phyloP scores from a whole-genome alignment of 2,888 invertebrate species.

The Parelbella ahira region DNA sequence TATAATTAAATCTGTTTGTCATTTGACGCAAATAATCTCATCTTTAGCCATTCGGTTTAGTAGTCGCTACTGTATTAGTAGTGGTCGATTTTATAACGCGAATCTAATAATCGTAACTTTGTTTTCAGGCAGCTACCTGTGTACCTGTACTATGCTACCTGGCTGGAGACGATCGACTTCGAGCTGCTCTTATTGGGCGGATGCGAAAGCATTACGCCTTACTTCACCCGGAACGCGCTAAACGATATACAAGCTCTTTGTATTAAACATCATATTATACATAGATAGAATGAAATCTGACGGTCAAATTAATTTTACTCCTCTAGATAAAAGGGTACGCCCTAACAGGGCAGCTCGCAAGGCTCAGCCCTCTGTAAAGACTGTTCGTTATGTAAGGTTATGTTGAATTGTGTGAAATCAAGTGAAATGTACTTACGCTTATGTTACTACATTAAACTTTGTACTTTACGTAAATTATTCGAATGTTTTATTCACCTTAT shows the following conservation, averaged over 20 bases:
- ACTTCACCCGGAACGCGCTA: slow-evolving; percentile 60
- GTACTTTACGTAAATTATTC: slow-evolving; percentile 15
- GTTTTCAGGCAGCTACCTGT: slow-evolving; percentile 71
- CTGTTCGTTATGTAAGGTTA: slow-evolving; percentile 18
- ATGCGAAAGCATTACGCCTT: slow-evolving; percentile 71
- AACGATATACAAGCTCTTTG: slow-evolving; percentile 37
- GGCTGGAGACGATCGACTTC: slow-evolving; percentile 63
- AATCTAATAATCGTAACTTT: too few relatives aligned
- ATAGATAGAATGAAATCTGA: background rate
- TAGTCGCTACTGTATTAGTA: too few relatives aligned
- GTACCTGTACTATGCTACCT: slow-evolving; percentile 73
- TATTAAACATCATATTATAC: slow-evolving; percentile 5
- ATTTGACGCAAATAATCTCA: too few relatives aligned
- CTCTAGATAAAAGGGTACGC: background rate
- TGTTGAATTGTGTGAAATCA: slow-evolving; percentile 20
- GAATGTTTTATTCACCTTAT: slow-evolving; percentile 20
- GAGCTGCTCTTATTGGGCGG: slow-evolving; percentile 73
- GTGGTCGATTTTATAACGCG: too few relatives aligned
- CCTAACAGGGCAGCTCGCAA: background rate
- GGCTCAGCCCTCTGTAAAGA: slow-evolving; percentile 17
- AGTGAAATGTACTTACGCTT: slow-evolving; percentile 23
- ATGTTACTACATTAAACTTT: slow-evolving; percentile 26
- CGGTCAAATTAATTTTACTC: background rate
- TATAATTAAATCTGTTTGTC: too few relatives aligned
- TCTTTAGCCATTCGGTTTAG: too few relatives aligned